Evolutionary conservation across 2,113 vertebrate species (phyloP), one percentile per base, ranked within the genome.

Genomic region (Anoplopoma fimbria): DNA sequence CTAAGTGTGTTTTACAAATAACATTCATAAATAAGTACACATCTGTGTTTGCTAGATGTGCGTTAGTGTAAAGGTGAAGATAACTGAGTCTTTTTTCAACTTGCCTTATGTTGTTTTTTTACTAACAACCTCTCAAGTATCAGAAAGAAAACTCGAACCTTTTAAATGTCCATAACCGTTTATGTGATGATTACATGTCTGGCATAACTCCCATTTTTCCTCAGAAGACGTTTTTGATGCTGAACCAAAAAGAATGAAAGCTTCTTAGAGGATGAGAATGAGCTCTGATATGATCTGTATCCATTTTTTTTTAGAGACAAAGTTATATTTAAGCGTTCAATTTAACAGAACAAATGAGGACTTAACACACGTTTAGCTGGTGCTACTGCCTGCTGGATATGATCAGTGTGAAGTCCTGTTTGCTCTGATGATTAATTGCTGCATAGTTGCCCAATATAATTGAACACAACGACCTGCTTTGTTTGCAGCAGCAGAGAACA

Each of bases 401-500:
- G 60, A 79, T 83, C 70, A 65, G 65, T 62, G 64, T 78, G 65
- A 85, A 77, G 72, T 81, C 80, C 83, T 79, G 69, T 92, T 71
- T 70, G 68, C 77, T 74, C 68, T 76, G 77, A 87, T 92, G 75
- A 82, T 65, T 91, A 94, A 92, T 92, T 92, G 84, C 77, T 64
- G 70, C 75, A 77, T 60, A 78, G 83, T 65, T 87, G 78, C 58
- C 83, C 78, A 57, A 45, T 55, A 83, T 86, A 88, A 85, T 77
- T 68, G 81, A 72, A 79, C 77, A 88, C 86, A 88, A 84, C 76
- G 84, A 77, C 45, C 75, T 60, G 81, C 82, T 91, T 85, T 91
- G 90, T 90, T 85, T 82, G 79, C 80, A 79, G 83, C 62, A 62
- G 87, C 58, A 68, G 71, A 36, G 75, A 77, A 70, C 86, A 65